Percentiles rank a stretch among this genome's conserved stretches.
Conservation (phyloP, 2,113 vertebrate species). For the Neogobius melanostomus region DNA sequence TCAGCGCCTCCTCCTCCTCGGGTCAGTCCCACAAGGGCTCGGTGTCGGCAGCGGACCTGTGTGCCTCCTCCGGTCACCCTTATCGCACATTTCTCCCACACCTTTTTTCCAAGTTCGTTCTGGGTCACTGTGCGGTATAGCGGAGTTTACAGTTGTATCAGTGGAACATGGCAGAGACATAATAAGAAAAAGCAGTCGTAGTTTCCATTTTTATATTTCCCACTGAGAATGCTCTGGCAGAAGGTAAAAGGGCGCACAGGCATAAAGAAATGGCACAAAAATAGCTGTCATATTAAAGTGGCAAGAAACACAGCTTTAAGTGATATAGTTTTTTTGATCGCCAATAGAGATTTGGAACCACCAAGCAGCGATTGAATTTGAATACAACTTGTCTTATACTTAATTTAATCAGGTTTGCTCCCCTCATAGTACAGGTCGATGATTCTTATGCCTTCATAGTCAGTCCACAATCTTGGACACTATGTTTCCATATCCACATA, state of each 20-base stretch:
- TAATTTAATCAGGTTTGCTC: too few relatives aligned
- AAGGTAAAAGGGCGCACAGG: constrained; percentile 63
- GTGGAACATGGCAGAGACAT: constrained; percentile 9
- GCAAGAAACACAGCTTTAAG: too few relatives aligned
- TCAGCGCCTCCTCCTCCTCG: constrained; percentile 47
- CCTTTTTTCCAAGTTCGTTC: background rate
- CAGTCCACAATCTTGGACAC: background rate
- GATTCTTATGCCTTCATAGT: background rate
- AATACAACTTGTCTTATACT: too few relatives aligned
- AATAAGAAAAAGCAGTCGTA: constrained; percentile 28
- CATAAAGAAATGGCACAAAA: constrained; percentile 60
- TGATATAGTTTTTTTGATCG: too few relatives aligned
- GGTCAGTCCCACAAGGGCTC: constrained; percentile 60
- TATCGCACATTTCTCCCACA: constrained; percentile 32
- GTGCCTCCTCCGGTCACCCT: constrained; percentile 44
- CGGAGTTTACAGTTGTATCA: background rate
- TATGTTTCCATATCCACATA: constrained; percentile 5
- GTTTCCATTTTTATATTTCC: constrained; percentile 34
- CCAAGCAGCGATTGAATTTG: too few relatives aligned
- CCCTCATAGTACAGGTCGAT: background rate
- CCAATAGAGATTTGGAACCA: too few relatives aligned
- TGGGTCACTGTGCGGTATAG: background rate
- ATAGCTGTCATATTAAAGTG: constrained; percentile 45
- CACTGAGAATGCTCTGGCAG: constrained; percentile 63
- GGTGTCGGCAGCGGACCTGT: constrained; percentile 39